Evolutionary conservation across 2,113 vertebrate genomes (phyloP).

Genomic region (Catharus bicknelli): DNA sequence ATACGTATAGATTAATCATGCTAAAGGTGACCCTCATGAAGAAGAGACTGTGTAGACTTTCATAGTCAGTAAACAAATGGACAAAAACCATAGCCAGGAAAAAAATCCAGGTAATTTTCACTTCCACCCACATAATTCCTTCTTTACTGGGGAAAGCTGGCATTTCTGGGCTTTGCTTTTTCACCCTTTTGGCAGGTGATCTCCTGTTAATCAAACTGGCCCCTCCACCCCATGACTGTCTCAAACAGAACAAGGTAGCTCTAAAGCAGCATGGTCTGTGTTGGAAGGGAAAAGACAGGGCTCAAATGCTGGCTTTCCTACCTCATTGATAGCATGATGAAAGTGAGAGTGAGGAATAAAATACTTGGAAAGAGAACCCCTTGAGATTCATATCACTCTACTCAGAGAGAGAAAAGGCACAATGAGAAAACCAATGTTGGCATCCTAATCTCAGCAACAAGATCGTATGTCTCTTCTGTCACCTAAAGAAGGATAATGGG

Average conservation of each 20-base stretch:
- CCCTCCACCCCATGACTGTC: neutral
- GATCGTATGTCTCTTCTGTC: neutral
- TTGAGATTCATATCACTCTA: neutral
- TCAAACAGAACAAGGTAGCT: neutral
- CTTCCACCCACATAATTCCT: neutral
- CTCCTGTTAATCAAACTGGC: neutral
- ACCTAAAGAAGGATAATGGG: neutral
- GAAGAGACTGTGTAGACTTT: neutral
- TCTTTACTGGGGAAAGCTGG: neutral
- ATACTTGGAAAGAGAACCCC: neutral
- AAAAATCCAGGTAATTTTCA: neutral
- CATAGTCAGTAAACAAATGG: neutral
- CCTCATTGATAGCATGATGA: fast-evolving
- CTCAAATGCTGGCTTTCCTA: neutral
- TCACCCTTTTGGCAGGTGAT: neutral
- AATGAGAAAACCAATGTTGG: neutral
- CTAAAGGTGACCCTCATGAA: neutral
- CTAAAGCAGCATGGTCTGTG: neutral
- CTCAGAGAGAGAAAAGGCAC: neutral
- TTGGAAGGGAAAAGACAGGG: neutral
- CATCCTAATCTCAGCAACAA: neutral
- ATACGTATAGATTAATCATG: neutral
- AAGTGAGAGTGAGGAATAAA: neutral
- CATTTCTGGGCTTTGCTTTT: neutral
- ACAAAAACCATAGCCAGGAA: neutral